Evolutionary conservation across 2,888 invertebrate species (phyloP), one percentile per base, ranked within the genome.

Genomic region (Aethes cnicana): DNA sequence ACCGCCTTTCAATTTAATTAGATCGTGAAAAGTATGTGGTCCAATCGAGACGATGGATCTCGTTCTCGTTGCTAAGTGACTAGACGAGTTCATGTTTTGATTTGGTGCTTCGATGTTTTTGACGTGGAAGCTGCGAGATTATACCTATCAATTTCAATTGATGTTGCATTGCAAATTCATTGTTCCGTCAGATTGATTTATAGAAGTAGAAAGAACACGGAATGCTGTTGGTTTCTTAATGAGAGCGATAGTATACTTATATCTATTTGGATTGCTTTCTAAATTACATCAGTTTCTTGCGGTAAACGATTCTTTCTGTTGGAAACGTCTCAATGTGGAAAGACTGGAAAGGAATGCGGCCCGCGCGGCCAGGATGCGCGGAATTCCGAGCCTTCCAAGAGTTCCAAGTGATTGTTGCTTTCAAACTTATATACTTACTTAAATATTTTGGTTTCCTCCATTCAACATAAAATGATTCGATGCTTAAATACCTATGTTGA

Each of bases 1-100:
- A 69, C 63, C 64, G 75, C 69, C 69, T 77, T 77, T 78, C 75
- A 70, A 72, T 80, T 79, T 81, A 78, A 81, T 80, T 77, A 78
- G 69, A 77, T 74, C 70, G 74, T 77, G 74, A 72, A 82, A 79
- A 74, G 63, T 64, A 63, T 65, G 65, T 50, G 41, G 57, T 63
- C 56, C 63, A 62, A 59, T 61, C 67, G 59, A 54, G 57, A 57
- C 61, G 56, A 55, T 52, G 46, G 36, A 46, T 54, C 54, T 44
- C 32, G n/a, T 49, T 16, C 16, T 12, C 17, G 11, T 37, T 41
- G 23, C 23, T 52, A 37, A 46, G 52, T 44, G 44, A 36, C 12
- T 21, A 39, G 36, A 30, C 44, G 32, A 20, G 50, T n/a, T 32
- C 14, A 37, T 21, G 33, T 44, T 44, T 21, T 36, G 28, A 32